Evolutionary conservation across 2,113 vertebrate species (phyloP).

Genomic region (Petromus typicus): DNA sequence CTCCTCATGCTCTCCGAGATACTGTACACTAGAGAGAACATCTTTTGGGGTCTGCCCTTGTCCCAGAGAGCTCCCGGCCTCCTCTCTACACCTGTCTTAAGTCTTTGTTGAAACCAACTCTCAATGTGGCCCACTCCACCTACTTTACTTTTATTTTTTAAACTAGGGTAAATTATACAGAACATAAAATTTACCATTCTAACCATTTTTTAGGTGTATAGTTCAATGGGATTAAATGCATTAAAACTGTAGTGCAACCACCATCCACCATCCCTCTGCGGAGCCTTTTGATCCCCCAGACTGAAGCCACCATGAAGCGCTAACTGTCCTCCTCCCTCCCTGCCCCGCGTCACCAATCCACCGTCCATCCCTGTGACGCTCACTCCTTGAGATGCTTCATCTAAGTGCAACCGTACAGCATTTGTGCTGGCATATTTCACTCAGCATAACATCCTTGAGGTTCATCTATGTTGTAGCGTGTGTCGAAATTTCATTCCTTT

Average conservation of each 20-base stretch:
- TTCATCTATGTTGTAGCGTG: not conserved
- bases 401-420: not conserved
- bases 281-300: not conserved
- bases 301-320: not conserved
- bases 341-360: not conserved
- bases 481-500: not conserved
- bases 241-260: too few species aligned
- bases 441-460: not conserved
- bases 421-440: not conserved
- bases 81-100: accelerated
- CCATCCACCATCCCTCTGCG: accelerated
- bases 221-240: not conserved
- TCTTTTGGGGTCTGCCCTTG: too few species aligned
- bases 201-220: not conserved
- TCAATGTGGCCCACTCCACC: not conserved
- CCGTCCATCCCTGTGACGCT: not conserved
- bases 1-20: not conserved
- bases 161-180: not conserved
- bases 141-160: not conserved
- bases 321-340: not conserved
- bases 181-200: not conserved
- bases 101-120: not conserved
- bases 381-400: not conserved
- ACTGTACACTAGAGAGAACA: accelerated
- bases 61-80: not conserved